phyloP scores from a whole-genome alignment of 2,888 invertebrate genomes.

The Shargacucullia verbasci region DNA sequence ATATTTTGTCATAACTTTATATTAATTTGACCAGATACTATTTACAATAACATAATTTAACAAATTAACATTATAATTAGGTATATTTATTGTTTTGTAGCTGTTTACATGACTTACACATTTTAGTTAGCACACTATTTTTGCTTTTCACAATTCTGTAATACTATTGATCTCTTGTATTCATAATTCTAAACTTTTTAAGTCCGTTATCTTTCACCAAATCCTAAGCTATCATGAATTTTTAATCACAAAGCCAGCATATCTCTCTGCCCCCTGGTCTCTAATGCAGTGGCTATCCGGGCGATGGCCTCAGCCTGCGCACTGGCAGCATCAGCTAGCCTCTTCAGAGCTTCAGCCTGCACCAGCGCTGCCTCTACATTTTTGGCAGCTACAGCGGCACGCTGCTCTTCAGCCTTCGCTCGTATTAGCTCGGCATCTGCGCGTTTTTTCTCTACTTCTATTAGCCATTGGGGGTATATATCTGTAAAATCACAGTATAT shows the following conservation, averaged over 20 bases:
- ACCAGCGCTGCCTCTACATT: conserved; percentile 71
- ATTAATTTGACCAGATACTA: conserved; percentile 23
- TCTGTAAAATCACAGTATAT: conserved; percentile 55
- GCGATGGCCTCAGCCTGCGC: conserved; percentile 73
- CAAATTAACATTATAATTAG: conserved; percentile 26
- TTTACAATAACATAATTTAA: conserved; percentile 7
- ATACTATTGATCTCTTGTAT: no score
- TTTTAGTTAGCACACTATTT: no score
- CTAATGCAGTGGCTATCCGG: conserved; percentile 70
- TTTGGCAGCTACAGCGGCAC: conserved; percentile 64
- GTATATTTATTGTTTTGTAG: neutral
- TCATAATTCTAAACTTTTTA: no score
- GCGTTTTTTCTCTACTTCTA: conserved; percentile 77
- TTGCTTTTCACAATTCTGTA: no score
- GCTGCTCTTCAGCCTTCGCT: conserved; percentile 73
- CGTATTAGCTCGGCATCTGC: conserved; percentile 74
- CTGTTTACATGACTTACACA: no score
- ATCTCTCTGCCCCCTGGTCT: conserved; percentile 59
- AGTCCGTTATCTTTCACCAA: neutral
- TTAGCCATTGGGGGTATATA: conserved; percentile 77
- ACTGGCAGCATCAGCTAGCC: conserved; percentile 71
- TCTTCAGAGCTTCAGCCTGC: conserved; percentile 74
- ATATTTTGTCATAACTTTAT: neutral
- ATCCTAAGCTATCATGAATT: neutral
- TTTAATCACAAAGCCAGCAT: conserved; percentile 44